Base-by-base conservation (phyloP, 2,113 vertebrate genomes). In the Pterophyllum scalare region DNA sequence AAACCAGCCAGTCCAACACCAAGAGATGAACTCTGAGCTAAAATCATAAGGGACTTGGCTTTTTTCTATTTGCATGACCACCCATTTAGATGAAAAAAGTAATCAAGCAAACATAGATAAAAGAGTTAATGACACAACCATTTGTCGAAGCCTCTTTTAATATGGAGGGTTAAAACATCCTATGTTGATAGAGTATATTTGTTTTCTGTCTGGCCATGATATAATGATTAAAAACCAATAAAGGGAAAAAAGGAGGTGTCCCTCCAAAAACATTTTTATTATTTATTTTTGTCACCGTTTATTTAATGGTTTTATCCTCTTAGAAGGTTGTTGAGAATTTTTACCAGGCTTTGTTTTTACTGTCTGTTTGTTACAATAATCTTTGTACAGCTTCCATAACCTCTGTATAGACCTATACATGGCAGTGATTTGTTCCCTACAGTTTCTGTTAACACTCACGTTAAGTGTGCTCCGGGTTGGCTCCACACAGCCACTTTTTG, bases 311-410 rank as follows among this genome's bases (percentile, higher is more conserved):
- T 90, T 80, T 79, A 80, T 92, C 80, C 86, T 92, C 88, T 82
- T 87, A 80, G 77, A 90, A 54, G 81, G 49, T 79, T 49, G 84
- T 49, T 86, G 70, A 46, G 65, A 62, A 38, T 87, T 87, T 80
- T 82, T 82, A 87, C 40, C 59, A 75, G 80, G 70, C 78, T 88
- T 92, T 88, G 86, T 92, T 94, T 93, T 92, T 79, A 87, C 81
- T 89, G 85, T 93, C 85, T 54, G 77, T 91, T 90, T 92, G 93
- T 93, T 86, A 87, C 87, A 86, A 92, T 94, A 91, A 89, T 91
- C 88, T 90, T 88, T 96, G 95, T 96, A 96, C 94, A 95, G 94
- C 92, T 95, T 92, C 87, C 91, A 94, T 95, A 93, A 91, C 59
- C 89, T 93, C 77, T 88, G 86, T 90, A 91, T 88, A 93, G 76